Conservation (phyloP, 2,888 invertebrate species). For the Linnaemya tessellans region DNA sequence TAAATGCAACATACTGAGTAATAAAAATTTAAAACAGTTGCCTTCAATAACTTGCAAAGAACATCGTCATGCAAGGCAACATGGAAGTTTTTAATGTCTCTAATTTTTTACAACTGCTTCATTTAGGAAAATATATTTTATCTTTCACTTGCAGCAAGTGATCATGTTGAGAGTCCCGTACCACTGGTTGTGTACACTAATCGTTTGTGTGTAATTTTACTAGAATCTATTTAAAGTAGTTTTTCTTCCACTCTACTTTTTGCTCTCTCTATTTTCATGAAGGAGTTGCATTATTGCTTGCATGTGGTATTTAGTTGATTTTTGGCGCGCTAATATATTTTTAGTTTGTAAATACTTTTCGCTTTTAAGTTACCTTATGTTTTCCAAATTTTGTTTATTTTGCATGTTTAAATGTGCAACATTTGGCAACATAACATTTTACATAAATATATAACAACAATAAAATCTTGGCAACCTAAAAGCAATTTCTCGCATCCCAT, state of each 20-base stretch:
- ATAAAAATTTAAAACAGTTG: constrained; percentile 41
- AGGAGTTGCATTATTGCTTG: constrained; percentile 54
- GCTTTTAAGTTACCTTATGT: constrained; percentile 51
- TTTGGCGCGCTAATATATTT: constrained; percentile 64
- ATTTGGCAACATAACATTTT: constrained; percentile 64
- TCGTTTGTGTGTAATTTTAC: neutral
- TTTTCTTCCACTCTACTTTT: neutral
- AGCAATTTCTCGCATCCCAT: constrained; percentile 43
- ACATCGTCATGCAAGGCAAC: constrained; percentile 8
- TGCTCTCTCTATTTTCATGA: constrained; percentile 6
- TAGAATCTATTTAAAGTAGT: neutral
- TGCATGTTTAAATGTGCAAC: constrained; percentile 64
- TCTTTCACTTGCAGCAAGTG: neutral
- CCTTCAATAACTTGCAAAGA: constrained; percentile 14
- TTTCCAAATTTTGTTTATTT: constrained; percentile 48
- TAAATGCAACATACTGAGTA: neutral
- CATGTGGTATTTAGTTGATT: constrained; percentile 58
- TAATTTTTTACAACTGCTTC: neutral
- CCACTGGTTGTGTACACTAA: constrained; percentile 17
- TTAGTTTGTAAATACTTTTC: constrained; percentile 36
- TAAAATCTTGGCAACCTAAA: constrained; percentile 65
- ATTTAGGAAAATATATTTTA: neutral
- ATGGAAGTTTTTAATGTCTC: constrained; percentile 21
- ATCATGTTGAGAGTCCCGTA: constrained; percentile 30
- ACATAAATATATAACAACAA: constrained; percentile 39